Evolutionary conservation across 1,140 invertebrate species (phyloP).

Genomic region (Drosophila quadrilineata): DNA sequence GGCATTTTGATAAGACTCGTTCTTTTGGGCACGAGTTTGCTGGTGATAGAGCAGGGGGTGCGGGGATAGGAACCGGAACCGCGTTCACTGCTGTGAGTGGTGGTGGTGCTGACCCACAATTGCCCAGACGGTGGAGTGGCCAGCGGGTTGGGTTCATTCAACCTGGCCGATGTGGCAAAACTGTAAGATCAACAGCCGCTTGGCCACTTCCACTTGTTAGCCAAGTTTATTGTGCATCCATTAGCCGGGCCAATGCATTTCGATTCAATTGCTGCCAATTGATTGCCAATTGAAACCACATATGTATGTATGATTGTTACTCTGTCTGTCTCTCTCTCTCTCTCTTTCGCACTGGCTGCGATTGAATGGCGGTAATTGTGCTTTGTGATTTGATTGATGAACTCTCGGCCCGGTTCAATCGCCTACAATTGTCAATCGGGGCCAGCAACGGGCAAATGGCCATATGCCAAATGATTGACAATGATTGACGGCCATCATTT

Average conservation of each 20-base stretch:
- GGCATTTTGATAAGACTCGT: too few relatives aligned
- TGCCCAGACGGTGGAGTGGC: neutral
- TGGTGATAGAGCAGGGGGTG: neutral
- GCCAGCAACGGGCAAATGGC: constrained; percentile 23
- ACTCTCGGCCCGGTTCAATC: constrained; percentile 36
- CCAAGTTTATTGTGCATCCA: constrained; percentile 26
- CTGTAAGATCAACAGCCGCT: neutral
- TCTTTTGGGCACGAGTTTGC: neutral
- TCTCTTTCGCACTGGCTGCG: neutral
- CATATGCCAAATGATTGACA: neutral
- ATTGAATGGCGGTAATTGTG: neutral
- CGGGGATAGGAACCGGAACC: too few relatives aligned
- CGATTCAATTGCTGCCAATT: constrained; percentile 1
- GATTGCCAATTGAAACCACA: neutral
- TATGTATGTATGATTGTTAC: neutral
- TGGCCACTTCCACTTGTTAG: constrained; percentile 21
- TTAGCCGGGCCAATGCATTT: constrained; percentile 17
- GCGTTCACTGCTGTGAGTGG: neutral
- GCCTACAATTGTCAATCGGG: constrained; percentile 20
- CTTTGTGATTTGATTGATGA: constrained; percentile 29
- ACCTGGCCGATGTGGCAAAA: neutral
- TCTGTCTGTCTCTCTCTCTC: neutral
- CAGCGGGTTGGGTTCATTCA: too few relatives aligned
- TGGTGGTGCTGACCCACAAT: constrained; percentile 9
- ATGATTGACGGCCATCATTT: neutral